Evolutionary conservation across 2,888 invertebrate species (phyloP), one percentile per base, ranked within the genome.

Genomic region (Poecilus cupreus): DNA sequence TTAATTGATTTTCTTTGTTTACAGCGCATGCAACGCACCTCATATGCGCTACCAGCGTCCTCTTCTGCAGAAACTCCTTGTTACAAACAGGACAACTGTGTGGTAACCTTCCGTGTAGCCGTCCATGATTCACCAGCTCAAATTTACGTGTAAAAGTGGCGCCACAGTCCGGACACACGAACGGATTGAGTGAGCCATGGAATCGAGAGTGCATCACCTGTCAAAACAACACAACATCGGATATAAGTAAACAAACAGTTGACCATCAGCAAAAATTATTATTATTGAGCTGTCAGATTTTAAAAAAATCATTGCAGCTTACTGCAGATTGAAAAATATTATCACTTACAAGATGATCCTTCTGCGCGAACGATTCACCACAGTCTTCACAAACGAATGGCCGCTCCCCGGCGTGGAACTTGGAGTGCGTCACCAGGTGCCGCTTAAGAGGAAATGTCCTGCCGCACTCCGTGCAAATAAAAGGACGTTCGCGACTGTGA

Each of bases 171-270:
- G 94, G 93, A 89, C 98, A 98, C 85, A 95, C 95, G 90, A 98
- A 98, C 10, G 98, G 98, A 86, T 97, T 96, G 86, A 98, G 93
- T 5, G 98, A 98, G n/a, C 97, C 97, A 89, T 98, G 97, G 90
- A 97, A 97, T 83, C 97, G 91, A 82, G 96, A 93, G 90, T 97
- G 97, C 91, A 96, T 97, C 85, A 96, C 95, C 84, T 92, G 87
- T 20, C 54, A 85, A 84, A 84, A 82, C 22, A 46, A 82, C n/a
- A 26, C 26, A 78, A 75, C 16, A 82, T 75, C 26, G n/a, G n/a
- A n/a, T 5, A 68, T 37, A 37, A 46, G 26, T 60, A 72, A 82
- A 60, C 37, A 64, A 80, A 82, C 32, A 32, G 32, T 8, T 32
- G 32, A 6, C 32, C n/a, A 54, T 1, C 26, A 26, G 26, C 5